Base-by-base conservation (phyloP, 2,888 invertebrate genomes). In the Cacoxenus indagator region DNA sequence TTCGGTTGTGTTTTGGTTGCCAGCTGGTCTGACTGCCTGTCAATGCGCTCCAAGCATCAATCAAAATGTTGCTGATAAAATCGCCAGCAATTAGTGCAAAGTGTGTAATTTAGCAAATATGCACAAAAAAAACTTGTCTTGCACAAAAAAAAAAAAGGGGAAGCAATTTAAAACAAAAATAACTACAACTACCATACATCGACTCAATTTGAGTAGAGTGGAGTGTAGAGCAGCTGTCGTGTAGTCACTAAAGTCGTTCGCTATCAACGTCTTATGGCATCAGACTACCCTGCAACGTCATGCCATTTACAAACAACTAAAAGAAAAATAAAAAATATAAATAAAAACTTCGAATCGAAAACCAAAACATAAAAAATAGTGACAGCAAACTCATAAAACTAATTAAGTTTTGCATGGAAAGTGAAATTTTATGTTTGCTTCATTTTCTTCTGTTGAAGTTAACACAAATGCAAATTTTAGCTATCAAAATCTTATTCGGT, bases 31-130 rank as follows among this genome's bases (percentile, higher is more conserved):
- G 37, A 2, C 37, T 37, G 37, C 37, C 37, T 51, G 51, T 51
- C 51, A 22, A 51, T 51, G 22, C 1, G 11, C 9, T 5, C 4
- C 54, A 74, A 43, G 67, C 73, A 75, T 78, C 76, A 78, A 79
- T 79, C 79, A 76, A 76, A 72, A 68, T 70, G 74, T 68, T 62
- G 67, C 17, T 78, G 78, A 82, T 81, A 80, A 72, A 72, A 70
- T 67, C 43, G 48, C 46, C 67, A 62, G 68, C 80, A 75, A 78
- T 82, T 82, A 81, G 69, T 76, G 73, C 73, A 70, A 73, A 74
- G 72, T 72, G 69, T 81, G 75, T 82, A 81, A 81, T 81, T 81
- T 74, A 51, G 51, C 64, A 73, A 73, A 71, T 73, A 74, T 24
- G 70, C 64, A 59, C 67, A 59, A 62, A 54, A 31, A 68, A 62